Evolutionary conservation across 2,797 vertebrate species (phyloP), one percentile per base, ranked within the genome.

Genomic region (Enteromius argenteus): DNA sequence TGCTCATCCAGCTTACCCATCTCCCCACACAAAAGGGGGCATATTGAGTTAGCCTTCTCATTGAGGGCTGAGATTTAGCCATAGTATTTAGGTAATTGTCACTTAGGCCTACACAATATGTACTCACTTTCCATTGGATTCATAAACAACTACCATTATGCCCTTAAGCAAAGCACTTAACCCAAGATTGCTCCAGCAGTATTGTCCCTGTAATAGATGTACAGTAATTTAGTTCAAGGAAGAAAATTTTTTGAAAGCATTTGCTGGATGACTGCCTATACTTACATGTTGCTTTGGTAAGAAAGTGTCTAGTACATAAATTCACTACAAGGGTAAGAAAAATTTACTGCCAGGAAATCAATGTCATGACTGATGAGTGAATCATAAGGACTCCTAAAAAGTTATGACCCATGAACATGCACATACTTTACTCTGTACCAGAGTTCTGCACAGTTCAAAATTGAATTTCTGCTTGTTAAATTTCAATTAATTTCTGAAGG

Each of bases 161-260:
- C 60, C 72, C 81, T 42, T 53, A 39, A 68, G 81, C 35, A 68
- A 44, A 27, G 64, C 81, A 58, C 73, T 77, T 83, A 58, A 77
- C 81, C 49, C 51, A 56, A 77, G 64, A 35, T 56, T 77, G 37
- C 73, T 77, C 23, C 35, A n/a, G 35, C 73, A 66, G 35, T 27
- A 56, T 76, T 66, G 46, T 76, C 60, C 35, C 46, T 39, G 42
- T 82, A 75, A 76, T 49, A 49, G 53, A 75, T 62, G 58, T 64
- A 64, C 32, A 56, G 60, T 75, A 83, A 76, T 83, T 76, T 10
- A 6, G 27, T 51, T 73, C 32, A 73, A 71, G 9, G 17, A 62
- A 56, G 35, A 80, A 51, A 1, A 5, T 60, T 9, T 71, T 32
- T n/a, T 21, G 56, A 81, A 39, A 73, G 21, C 1, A 1, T 62